These are phyloP conservation scores for Azemiops feae DNA, from an alignment of 2,113 vertebrate genomes.

Conservation along the genomic window DNA sequence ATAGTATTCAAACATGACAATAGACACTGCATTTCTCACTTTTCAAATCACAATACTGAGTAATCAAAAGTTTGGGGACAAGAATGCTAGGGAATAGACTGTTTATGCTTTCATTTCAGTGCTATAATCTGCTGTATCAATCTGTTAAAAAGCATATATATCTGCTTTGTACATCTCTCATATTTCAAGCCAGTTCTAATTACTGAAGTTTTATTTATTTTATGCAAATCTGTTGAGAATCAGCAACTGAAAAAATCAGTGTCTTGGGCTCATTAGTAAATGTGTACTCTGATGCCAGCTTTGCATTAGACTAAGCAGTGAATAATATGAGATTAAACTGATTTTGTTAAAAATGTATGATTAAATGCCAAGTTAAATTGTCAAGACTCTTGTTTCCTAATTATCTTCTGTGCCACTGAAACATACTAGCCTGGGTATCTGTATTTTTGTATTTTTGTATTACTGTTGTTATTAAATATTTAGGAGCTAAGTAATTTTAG, in stretches of 20 bases:
- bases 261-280: constrained; percentile 48
- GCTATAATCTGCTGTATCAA: constrained; percentile 53
- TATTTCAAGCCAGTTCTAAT: constrained; percentile 53
- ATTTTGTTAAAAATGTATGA: constrained; percentile 40
- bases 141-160: constrained; percentile 60
- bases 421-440: background rate
- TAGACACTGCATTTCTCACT: background rate
- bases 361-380: constrained; percentile 28
- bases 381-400: constrained; percentile 14
- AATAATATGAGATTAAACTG: constrained; percentile 31
- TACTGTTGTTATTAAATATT: background rate
- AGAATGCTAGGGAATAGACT: constrained; percentile 24
- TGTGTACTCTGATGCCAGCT: constrained; percentile 41
- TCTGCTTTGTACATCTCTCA: constrained; percentile 47
- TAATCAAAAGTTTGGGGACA: background rate
- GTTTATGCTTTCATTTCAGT: constrained; percentile 50
- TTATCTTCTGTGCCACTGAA: background rate
- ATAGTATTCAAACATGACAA: background rate
- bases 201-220: constrained; percentile 60
- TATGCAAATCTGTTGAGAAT: constrained; percentile 49
- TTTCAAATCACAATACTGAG: background rate
- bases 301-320: constrained; percentile 36
- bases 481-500: background rate
- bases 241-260: constrained; percentile 39
- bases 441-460: background rate